Evolutionary conservation across 2,113 vertebrate species (phyloP), one percentile per base, ranked within the genome.

Genomic region (Abramis brama): DNA sequence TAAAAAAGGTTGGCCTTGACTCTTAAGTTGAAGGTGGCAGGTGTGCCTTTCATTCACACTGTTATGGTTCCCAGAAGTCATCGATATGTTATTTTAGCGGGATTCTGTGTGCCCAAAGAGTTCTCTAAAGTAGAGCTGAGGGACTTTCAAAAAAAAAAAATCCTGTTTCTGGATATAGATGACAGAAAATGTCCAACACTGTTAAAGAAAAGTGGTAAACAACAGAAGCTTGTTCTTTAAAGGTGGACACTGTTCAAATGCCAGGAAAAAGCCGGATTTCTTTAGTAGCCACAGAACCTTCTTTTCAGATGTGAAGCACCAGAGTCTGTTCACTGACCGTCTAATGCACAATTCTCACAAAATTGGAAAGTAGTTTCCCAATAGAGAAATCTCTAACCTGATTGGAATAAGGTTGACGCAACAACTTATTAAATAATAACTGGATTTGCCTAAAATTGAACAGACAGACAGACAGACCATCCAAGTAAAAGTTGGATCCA

Each of bases 1-100:
- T 71, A 82, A 73, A 81, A 86, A 85, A 66, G 60, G 17, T 74
- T 33, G 47, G 64, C 77, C 25, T 47, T 80, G 76, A 86, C 68
- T 60, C 36, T 43, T 8, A n/a, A 81, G 77, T 62, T 71, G 52
- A 62, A 87, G 59, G 82, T 81, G 85, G 68, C 45, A 76, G 59
- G 43, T 43, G 39, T 77, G 25, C 62, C 82, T 85, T 82, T 75
- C 62, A 60, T 85, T 87, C 78, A 82, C 25, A 55, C 68, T 27
- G 50, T 81, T 85, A 80, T 79, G 45, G 83, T 25, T 84, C 68
- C 43, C 73, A 71, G 36, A 68, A 84, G 59, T 80, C 25, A 76
- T 73, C 76, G 23, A 84, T 82, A 36, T 60, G 47, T 71, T 80
- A 52, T 62, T 66, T 82, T 47, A 64, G 27, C 12, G 4, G 13